phyloP scores from a whole-genome alignment of 2,797 vertebrate species.

The Myioborus melanocephalus region DNA sequence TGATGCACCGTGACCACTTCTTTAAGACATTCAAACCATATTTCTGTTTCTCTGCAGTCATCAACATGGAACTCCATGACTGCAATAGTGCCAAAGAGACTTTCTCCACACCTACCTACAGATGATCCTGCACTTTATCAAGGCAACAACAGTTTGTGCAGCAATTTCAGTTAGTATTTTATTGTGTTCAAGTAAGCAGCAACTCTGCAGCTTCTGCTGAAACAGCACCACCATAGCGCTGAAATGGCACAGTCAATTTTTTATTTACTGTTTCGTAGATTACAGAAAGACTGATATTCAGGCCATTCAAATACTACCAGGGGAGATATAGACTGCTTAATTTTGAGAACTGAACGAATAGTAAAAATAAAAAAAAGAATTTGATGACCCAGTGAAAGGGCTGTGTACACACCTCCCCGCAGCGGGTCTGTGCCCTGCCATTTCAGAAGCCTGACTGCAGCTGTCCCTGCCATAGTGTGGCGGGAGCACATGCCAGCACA shows the following conservation, averaged over 20 bases:
- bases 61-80: not conserved
- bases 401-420: not conserved
- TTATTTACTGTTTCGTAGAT: not conserved
- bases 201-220: not conserved
- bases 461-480: not conserved
- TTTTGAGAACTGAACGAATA: not conserved
- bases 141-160: not conserved
- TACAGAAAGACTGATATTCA: not conserved
- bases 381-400: not conserved
- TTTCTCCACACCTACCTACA: not conserved
- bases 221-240: not conserved
- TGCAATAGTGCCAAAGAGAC: not conserved
- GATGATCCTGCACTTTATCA: not conserved
- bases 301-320: not conserved
- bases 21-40: not conserved
- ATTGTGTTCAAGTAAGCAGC: not conserved
- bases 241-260: not conserved
- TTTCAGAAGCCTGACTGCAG: not conserved
- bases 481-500: not conserved
- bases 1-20: not conserved
- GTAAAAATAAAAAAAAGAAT: not conserved
- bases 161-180: not conserved
- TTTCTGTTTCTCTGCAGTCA: constrained; percentile 24
- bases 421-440: not conserved
- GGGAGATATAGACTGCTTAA: accelerated